Conservation (phyloP, 2,888 invertebrate species). For the Hyles lineata region DNA sequence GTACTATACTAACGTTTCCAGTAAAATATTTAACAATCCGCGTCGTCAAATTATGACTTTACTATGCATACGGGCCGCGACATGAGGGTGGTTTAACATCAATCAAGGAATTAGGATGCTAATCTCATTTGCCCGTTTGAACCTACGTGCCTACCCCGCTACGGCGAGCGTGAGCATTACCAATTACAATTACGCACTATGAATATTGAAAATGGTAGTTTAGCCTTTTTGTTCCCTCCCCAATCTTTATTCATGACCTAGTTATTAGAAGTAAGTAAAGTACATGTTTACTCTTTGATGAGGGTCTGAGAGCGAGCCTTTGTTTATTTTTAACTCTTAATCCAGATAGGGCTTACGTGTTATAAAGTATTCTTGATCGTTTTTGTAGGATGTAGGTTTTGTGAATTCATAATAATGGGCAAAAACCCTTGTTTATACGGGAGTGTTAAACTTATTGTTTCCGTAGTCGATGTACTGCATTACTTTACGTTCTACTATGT, state of each 20-base stretch:
- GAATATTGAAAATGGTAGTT: conserved; percentile 32
- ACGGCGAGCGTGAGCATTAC: conserved; percentile 51
- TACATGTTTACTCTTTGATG: neutral
- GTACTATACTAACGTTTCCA: conserved; percentile 20
- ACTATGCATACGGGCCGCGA: conserved; percentile 50
- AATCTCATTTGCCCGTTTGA: conserved; percentile 70
- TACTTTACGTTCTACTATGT: neutral
- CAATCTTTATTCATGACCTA: conserved; percentile 15
- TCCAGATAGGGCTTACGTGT: conserved; percentile 7
- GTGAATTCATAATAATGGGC: neutral
- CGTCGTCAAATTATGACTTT: conserved; percentile 49
- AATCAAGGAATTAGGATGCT: conserved; percentile 74
- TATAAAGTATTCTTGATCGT: conserved; percentile 22
- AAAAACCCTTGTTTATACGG: neutral
- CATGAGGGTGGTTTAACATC: conserved; percentile 64
- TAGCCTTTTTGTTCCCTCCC: conserved; percentile 23
- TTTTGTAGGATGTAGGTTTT: neutral
- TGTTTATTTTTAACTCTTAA: neutral
- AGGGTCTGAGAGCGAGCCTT: neutral
- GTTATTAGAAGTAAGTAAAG: neutral
- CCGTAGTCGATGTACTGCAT: neutral
- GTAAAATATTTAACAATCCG: conserved; percentile 12
- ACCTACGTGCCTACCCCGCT: conserved; percentile 47
- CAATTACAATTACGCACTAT: conserved; percentile 51
- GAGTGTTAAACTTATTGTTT: neutral